These are phyloP conservation scores for Sterrhoptilus dennistouni DNA, from an alignment of 2,113 vertebrate species.

Conservation along the genomic window DNA sequence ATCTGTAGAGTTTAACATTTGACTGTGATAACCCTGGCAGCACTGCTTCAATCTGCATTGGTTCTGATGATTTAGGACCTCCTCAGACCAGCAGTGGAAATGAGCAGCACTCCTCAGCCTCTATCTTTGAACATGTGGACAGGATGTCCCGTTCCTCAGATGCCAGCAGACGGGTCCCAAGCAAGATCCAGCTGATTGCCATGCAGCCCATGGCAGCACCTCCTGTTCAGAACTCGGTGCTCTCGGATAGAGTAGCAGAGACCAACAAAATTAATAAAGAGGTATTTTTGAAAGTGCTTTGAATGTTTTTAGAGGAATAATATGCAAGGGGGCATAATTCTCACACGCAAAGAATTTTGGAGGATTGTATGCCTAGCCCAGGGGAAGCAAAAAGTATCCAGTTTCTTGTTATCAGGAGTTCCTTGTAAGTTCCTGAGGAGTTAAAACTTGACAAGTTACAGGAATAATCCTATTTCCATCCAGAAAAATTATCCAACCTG, in stretches of 20 bases:
- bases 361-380: neutral
- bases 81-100: conserved; percentile 75
- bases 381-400: neutral
- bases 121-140: conserved; percentile 95
- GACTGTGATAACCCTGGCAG: neutral
- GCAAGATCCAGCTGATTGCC: conserved; percentile 95
- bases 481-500: neutral
- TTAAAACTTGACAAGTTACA: neutral
- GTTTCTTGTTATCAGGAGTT: neutral
- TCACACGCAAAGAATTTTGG: neutral
- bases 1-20: neutral
- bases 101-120: conserved; percentile 88
- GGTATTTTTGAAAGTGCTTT: conserved; percentile 69
- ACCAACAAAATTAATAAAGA: conserved; percentile 91
- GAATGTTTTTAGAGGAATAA: neutral
- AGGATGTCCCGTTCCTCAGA: conserved; percentile 87
- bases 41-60: neutral
- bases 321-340: too few relatives aligned
- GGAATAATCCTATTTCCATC: neutral
- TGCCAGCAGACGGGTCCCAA: conserved; percentile 84
- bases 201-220: conserved; percentile 94
- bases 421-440: neutral
- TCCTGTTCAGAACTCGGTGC: conserved; percentile 74
- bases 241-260: conserved; percentile 80
- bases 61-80: conserved; percentile 76